phyloP scores from a whole-genome alignment of 1,140 invertebrate species.

The Habropoda laboriosa region DNA sequence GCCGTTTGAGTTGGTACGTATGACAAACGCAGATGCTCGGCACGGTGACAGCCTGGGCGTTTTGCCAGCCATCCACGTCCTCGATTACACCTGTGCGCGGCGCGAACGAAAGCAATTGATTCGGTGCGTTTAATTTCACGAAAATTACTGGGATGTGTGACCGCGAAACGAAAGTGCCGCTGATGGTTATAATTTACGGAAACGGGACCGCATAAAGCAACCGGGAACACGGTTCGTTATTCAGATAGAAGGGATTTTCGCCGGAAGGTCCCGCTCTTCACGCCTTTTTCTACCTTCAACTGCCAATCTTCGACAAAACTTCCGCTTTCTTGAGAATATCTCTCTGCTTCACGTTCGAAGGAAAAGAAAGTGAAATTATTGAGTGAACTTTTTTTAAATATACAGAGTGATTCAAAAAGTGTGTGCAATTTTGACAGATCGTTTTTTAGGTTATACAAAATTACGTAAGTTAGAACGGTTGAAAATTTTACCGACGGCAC shows the following conservation, averaged over 20 bases:
- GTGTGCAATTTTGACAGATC: too few relatives aligned
- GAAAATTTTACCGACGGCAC: too few relatives aligned
- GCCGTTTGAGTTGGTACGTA: background rate
- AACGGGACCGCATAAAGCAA: slow-evolving; percentile 77
- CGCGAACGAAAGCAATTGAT: slow-evolving; percentile 77
- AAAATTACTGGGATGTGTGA: slow-evolving; percentile 76
- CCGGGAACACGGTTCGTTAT: slow-evolving; percentile 73
- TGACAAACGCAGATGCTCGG: slow-evolving; percentile 56
- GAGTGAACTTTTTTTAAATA: too few relatives aligned
- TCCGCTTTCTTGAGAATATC: too few relatives aligned
- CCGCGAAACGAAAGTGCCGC: slow-evolving; percentile 75
- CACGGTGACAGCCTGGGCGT: slow-evolving; percentile 61
- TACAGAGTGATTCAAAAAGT: too few relatives aligned
- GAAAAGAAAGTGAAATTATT: too few relatives aligned
- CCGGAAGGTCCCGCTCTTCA: slow-evolving; percentile 30
- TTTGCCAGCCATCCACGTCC: slow-evolving; percentile 54
- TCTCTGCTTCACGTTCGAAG: too few relatives aligned
- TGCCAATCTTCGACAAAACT: slow-evolving; percentile 32
- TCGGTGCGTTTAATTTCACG: slow-evolving; percentile 80
- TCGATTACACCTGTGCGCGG: slow-evolving; percentile 50
- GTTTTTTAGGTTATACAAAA: too few relatives aligned
- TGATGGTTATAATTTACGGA: slow-evolving; percentile 80
- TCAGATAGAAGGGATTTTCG: slow-evolving; percentile 59
- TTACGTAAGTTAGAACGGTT: too few relatives aligned
- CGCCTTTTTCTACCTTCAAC: slow-evolving; percentile 6